Conservation (phyloP, 2,113 vertebrate genomes). For the Cyanoramphus novaezelandiae region DNA sequence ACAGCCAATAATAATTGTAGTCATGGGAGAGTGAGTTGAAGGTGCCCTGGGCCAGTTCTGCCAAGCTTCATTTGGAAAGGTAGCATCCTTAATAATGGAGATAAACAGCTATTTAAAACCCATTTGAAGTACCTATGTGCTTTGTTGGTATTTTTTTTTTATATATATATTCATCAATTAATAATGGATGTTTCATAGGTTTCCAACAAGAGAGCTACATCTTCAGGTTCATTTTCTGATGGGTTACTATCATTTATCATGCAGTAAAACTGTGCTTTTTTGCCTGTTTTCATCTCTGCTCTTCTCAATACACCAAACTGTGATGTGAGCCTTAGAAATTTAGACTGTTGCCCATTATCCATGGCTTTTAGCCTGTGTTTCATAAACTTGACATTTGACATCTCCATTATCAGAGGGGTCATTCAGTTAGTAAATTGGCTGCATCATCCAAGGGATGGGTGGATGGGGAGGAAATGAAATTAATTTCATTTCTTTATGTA, state of each 20-base stretch:
- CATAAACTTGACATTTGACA: slow-evolving; percentile 32
- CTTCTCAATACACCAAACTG: background rate
- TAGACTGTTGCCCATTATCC: background rate
- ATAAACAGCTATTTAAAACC: background rate
- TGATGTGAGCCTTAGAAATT: slow-evolving; percentile 28
- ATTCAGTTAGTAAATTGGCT: slow-evolving; percentile 51
- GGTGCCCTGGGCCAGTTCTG: background rate
- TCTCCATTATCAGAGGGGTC: slow-evolving; percentile 45
- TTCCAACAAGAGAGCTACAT: background rate
- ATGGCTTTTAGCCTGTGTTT: slow-evolving; percentile 54
- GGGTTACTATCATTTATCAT: background rate
- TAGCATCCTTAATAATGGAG: background rate
- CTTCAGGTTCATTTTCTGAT: background rate
- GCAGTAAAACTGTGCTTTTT: background rate
- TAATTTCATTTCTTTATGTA: slow-evolving; percentile 68
- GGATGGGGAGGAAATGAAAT: slow-evolving; percentile 59
- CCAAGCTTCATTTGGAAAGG: background rate
- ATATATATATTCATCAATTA: slow-evolving; percentile 9
- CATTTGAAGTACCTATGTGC: background rate
- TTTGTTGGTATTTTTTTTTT: background rate
- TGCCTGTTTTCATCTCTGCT: slow-evolving; percentile 36
- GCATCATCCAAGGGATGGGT: background rate
- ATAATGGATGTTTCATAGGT: background rate
- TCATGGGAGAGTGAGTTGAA: background rate
- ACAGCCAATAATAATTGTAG: background rate